These are phyloP conservation scores for Colletes gigas DNA, from an alignment of 1,140 invertebrate species.

Conservation along the genomic window DNA sequence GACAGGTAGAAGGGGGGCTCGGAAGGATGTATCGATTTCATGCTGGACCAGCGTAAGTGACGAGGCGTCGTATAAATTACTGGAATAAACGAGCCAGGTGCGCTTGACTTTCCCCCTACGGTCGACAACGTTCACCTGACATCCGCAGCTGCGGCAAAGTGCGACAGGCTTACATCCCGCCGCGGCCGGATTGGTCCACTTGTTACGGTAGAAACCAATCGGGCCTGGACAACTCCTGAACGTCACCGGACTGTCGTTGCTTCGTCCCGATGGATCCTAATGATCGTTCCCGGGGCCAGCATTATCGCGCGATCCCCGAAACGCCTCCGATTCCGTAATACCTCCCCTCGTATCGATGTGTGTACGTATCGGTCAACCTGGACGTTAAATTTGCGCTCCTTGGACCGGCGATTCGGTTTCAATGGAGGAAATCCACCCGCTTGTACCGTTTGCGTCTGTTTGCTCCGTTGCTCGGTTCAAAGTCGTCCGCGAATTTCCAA, in stretches of 20 bases:
- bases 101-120: constrained; percentile 52
- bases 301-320: neutral
- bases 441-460: neutral
- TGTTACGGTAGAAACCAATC: constrained; percentile 29
- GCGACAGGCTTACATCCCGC: constrained; percentile 40
- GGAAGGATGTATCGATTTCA: constrained; percentile 48
- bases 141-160: constrained; percentile 52
- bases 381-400: constrained; percentile 9
- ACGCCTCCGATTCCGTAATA: no score
- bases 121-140: constrained; percentile 55
- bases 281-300: neutral
- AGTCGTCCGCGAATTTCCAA: no score
- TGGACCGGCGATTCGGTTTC: constrained; percentile 4
- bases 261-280: constrained; percentile 4
- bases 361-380: neutral
- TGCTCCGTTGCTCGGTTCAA: neutral
- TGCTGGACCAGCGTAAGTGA: constrained; percentile 38
- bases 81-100: constrained; percentile 61
- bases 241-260: constrained; percentile 7
- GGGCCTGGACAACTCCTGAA: constrained; percentile 1
- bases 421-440: neutral
- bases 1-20: neutral
- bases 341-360: neutral
- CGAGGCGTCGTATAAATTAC: constrained; percentile 62
- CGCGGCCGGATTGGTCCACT: constrained; percentile 15